These are phyloP conservation scores for Florisuga fusca DNA, from an alignment of 2,797 vertebrate species.

Conservation along the genomic window DNA sequence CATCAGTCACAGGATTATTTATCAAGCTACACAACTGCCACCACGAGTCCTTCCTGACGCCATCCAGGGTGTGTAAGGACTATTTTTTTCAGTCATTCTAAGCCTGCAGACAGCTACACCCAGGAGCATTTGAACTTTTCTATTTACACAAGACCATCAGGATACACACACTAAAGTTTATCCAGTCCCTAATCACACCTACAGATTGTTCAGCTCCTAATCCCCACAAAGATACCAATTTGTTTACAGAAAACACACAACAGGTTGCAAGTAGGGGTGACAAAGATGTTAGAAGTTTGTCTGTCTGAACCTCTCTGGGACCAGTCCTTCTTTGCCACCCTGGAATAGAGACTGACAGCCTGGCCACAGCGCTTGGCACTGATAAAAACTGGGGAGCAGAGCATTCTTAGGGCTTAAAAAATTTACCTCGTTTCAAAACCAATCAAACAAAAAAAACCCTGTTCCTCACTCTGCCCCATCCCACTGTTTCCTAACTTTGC, in stretches of 20 bases:
- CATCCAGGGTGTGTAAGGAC: not conserved
- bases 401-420: not conserved
- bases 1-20: constrained; percentile 39
- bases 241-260: not conserved
- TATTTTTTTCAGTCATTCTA: not conserved
- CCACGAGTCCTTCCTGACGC: fast-evolving
- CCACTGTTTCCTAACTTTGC: not conserved
- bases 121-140: not conserved
- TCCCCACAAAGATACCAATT: not conserved
- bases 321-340: not conserved
- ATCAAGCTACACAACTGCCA: not conserved
- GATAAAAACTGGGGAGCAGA: not conserved
- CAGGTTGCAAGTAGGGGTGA: not conserved
- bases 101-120: not conserved
- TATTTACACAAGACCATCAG: not conserved
- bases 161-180: not conserved
- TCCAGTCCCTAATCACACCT: not conserved
- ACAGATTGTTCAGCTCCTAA: not conserved
- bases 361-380: not conserved
- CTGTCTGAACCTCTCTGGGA: not conserved
- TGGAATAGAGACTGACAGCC: not conserved
- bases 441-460: not conserved
- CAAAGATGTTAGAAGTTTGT: not conserved
- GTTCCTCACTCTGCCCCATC: not conserved
- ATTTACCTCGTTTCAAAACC: not conserved